These are phyloP conservation scores for Psammodynastes pulverulentus DNA, from an alignment of 2,113 vertebrate genomes.

Conservation along the genomic window DNA sequence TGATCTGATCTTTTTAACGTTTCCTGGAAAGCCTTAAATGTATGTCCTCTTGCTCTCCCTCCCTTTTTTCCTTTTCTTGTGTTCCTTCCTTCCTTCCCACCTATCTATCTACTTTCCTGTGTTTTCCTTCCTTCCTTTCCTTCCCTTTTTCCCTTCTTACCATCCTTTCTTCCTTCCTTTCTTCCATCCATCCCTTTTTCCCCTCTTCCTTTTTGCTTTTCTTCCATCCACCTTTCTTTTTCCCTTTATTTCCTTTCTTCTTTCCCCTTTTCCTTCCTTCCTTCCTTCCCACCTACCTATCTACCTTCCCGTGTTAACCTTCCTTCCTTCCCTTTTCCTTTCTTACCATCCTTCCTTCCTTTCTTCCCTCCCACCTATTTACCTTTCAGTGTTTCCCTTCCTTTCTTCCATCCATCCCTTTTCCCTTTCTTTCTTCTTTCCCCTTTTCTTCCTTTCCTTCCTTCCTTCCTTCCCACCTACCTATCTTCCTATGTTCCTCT, in stretches of 20 bases:
- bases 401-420: rapidly evolving
- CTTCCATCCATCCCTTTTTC: background rate
- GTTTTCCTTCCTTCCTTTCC: background rate
- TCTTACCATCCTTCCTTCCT: too few relatives aligned
- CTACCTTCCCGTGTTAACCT: too few relatives aligned
- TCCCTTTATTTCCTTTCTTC: rapidly evolving
- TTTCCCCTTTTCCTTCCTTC: background rate
- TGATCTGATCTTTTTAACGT: background rate
- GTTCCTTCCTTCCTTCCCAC: rapidly evolving
- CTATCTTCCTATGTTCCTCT: too few relatives aligned
- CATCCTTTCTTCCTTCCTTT: too few relatives aligned
- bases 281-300: too few relatives aligned
- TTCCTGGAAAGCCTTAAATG: background rate
- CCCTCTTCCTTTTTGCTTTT: too few relatives aligned
- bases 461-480: too few relatives aligned
- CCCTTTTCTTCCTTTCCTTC: rapidly evolving
- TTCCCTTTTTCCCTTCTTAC: too few relatives aligned
- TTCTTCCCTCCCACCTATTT: too few relatives aligned
- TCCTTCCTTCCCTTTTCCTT: too few relatives aligned
- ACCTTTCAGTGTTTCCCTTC: too few relatives aligned
- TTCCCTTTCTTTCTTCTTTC: too few relatives aligned
- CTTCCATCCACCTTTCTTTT: background rate
- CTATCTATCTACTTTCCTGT: rapidly evolving
- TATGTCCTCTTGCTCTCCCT: background rate
- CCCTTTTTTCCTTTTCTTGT: background rate